Evolutionary conservation across 2,797 vertebrate genomes (phyloP), one percentile per base, ranked within the genome.

Genomic region (Peromyscus attwateri): DNA sequence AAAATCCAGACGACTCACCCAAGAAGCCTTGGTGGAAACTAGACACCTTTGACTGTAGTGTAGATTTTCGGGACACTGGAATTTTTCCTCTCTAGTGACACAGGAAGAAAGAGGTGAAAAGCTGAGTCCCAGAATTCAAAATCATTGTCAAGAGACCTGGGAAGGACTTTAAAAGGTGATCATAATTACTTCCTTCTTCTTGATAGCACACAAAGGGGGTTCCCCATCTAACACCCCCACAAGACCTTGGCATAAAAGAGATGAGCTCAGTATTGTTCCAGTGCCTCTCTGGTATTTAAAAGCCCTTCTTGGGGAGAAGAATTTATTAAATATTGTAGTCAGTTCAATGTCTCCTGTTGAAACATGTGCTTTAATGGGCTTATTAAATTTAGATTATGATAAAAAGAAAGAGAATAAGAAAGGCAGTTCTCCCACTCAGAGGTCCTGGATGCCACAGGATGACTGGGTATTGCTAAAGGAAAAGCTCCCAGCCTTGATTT

Each of bases 371-470:
- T 97, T 98, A 98, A 98, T 98, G 97, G 98, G 97, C 98, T 98
- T 98, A 98, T 98, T 98, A 98, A 98, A 98, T 98, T 98, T 98
- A 98, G 98, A 99, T 98, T 98, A 98, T 98, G 96, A 97, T 98
- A 97, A 97, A 98, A 98, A 96, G 52, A 96, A 46, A 70, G 31
- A 93, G 57, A 92, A 68, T 91, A 19, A 93, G 79, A 91, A 71
- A 97, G 88, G 83, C 89, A 91, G 96, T 97, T 92, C 91, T 92
- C 97, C 98, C 95, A 97, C 96, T 98, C 98, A 98, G 98, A 98
- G 98, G 98, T 98, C 97, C 92, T 68, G 91, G 98, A 96, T 97
- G 96, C 92, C 95, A 87, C 96, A 92, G 96, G 14, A 6, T 98
- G 97, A 97, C 94, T 95, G 40, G 94, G 71, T 87, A 73, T 6